Evolutionary conservation across 2,113 vertebrate species (phyloP).

Genomic region (Psilopsiagon aymara): DNA sequence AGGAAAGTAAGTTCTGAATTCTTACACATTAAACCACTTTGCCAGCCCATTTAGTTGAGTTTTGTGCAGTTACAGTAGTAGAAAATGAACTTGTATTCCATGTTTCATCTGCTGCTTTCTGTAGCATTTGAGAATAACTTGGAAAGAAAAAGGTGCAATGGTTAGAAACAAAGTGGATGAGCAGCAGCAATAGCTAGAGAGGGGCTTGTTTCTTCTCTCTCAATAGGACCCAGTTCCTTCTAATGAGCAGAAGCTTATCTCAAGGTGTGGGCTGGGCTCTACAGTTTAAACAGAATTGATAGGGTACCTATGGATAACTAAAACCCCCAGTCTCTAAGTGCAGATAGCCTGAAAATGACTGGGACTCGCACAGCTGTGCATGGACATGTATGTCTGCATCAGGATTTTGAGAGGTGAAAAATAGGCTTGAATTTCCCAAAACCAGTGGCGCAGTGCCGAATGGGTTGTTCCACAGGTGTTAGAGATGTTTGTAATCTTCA

Average conservation of each 20-base stretch:
- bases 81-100: not conserved
- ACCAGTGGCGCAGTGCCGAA: not conserved
- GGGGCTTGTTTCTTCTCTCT: not conserved
- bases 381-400: not conserved
- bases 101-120: not conserved
- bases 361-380: not conserved
- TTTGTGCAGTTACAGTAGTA: not conserved
- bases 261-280: not conserved
- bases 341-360: not conserved
- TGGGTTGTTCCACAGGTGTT: not conserved
- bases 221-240: not conserved
- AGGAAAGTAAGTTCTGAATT: not conserved
- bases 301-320: not conserved
- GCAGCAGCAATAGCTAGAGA: not conserved
- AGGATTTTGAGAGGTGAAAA: not conserved
- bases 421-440: not conserved
- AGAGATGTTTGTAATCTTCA: not conserved
- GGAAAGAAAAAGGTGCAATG: not conserved
- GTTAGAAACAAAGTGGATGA: not conserved
- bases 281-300: not conserved
- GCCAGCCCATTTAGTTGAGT: not conserved
- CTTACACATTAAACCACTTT: not conserved
- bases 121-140: not conserved
- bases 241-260: not conserved
- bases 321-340: not conserved